Evolutionary conservation across 1,140 invertebrate species (phyloP).

Genomic region (Colletes gigas): DNA sequence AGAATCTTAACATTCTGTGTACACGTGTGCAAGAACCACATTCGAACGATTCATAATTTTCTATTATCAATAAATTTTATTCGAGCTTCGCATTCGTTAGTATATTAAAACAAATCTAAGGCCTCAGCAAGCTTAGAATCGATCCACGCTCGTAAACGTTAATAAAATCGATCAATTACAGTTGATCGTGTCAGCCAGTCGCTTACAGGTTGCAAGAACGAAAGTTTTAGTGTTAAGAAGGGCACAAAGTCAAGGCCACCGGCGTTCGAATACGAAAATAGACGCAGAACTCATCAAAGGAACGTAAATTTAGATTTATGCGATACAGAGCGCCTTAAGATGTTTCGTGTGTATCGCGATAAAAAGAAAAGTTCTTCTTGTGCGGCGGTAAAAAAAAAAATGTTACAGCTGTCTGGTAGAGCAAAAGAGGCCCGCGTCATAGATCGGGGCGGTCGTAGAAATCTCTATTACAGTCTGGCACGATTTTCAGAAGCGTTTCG

Average conservation of each 20-base stretch:
- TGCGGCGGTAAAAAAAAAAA: neutral
- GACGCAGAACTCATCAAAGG: conserved; percentile 17
- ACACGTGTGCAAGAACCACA: too few relatives aligned
- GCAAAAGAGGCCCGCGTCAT: conserved; percentile 28
- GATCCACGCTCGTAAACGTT: too few relatives aligned
- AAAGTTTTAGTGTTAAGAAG: neutral
- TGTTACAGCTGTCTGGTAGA: conserved; percentile 16
- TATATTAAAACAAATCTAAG: too few relatives aligned
- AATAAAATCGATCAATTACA: neutral
- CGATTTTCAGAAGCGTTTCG: conserved; percentile 20
- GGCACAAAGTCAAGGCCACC: conserved; percentile 41
- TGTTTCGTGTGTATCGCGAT: conserved; percentile 16
- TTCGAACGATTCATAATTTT: too few relatives aligned
- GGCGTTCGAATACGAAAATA: conserved; percentile 40
- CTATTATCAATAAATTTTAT: too few relatives aligned
- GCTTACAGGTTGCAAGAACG: neutral
- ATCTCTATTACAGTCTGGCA: conserved; percentile 26
- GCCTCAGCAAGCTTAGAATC: too few relatives aligned
- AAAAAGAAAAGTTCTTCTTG: conserved; percentile 1
- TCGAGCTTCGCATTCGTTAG: too few relatives aligned
- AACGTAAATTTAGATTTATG: conserved; percentile 47
- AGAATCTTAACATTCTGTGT: too few relatives aligned
- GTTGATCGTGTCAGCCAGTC: neutral
- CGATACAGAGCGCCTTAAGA: conserved; percentile 15
- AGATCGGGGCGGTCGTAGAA: neutral